phyloP scores from a whole-genome alignment of 2,797 vertebrate genomes.

The Anabas testudineus region DNA sequence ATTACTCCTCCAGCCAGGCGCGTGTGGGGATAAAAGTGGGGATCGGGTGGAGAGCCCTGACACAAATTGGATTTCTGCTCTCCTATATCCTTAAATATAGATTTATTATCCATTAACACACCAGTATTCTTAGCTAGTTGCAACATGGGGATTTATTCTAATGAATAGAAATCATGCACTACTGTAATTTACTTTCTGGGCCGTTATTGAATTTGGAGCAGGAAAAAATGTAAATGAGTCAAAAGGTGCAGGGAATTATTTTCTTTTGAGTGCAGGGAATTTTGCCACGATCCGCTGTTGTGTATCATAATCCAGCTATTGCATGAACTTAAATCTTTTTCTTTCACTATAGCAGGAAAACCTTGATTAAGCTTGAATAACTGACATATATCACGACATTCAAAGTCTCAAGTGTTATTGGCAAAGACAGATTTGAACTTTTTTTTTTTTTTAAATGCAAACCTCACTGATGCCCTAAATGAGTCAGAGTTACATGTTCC shows the following conservation, averaged over 20 bases:
- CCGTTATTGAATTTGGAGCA: constrained; percentile 55
- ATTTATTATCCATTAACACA: constrained; percentile 82
- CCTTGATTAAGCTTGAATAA: background rate
- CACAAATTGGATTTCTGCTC: constrained; percentile 82
- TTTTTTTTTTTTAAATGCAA: background rate
- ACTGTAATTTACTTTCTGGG: constrained; percentile 46
- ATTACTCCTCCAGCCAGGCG: constrained; percentile 80
- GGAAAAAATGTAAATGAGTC: constrained; percentile 42
- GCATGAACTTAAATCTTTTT: background rate
- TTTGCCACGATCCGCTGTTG: constrained; percentile 11
- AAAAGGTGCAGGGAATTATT: constrained; percentile 6
- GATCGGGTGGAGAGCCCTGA: constrained; percentile 77
- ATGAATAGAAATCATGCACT: constrained; percentile 66
- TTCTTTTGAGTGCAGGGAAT: background rate
- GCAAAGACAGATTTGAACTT: background rate
- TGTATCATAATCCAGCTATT: constrained; percentile 6
- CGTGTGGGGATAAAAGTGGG: constrained; percentile 77
- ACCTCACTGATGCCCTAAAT: background rate
- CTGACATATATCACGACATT: constrained; percentile 1
- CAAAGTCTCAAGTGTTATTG: constrained; percentile 4
- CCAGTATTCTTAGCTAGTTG: constrained; percentile 63
- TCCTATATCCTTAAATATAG: constrained; percentile 84
- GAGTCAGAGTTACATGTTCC: background rate
- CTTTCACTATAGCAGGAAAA: background rate
- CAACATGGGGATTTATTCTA: constrained; percentile 65